These are phyloP conservation scores for Anastrepha ludens DNA, from an alignment of 1,140 invertebrate genomes.

Conservation along the genomic window DNA sequence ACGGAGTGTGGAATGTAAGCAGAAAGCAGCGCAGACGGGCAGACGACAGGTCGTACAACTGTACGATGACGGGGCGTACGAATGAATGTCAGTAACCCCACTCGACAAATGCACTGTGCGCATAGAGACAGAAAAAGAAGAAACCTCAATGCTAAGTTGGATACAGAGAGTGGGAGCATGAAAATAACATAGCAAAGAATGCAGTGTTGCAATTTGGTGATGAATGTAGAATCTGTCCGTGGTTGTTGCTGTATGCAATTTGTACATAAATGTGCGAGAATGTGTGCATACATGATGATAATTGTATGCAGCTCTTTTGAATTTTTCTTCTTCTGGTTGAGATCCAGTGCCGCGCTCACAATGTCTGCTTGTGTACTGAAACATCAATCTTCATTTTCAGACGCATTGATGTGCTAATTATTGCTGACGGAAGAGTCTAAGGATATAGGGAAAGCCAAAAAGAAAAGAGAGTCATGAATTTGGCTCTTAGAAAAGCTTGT, in stretches of 20 bases:
- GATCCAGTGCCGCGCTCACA: neutral
- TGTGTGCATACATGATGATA: neutral
- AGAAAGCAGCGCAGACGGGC: constrained; percentile 9
- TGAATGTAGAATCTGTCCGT: neutral
- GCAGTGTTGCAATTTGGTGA: constrained; percentile 26
- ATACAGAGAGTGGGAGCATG: neutral
- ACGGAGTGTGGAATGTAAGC: neutral
- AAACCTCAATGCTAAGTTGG: neutral
- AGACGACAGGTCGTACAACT: constrained; percentile 15
- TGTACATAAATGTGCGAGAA: neutral
- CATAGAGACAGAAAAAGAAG: neutral
- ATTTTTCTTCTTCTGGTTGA: neutral
- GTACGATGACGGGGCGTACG: neutral
- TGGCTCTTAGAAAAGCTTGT: neutral
- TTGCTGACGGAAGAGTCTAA: neutral
- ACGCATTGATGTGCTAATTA: neutral
- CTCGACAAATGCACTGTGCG: constrained; percentile 34
- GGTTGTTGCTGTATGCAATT: neutral
- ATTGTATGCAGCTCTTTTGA: neutral
- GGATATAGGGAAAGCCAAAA: neutral
- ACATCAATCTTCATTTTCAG: no score
- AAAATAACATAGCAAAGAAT: neutral
- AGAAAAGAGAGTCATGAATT: neutral
- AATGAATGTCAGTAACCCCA: constrained; percentile 50
- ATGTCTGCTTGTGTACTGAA: neutral